phyloP scores from a whole-genome alignment of 2,888 invertebrate species.

The Eledona agricola region DNA sequence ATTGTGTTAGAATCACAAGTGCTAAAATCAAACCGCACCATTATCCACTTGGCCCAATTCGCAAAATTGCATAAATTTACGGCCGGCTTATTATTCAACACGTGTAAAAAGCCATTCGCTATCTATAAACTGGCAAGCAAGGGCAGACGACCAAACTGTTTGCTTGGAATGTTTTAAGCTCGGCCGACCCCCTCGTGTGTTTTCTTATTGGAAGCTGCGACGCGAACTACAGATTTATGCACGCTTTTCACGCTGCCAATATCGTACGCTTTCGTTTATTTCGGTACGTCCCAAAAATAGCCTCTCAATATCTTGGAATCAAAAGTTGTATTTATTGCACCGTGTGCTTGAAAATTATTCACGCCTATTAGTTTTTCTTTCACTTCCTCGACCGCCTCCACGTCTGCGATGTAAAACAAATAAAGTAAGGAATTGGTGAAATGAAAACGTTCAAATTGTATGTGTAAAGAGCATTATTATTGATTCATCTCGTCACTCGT shows the following conservation, averaged over 20 bases:
- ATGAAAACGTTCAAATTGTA: no score
- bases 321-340: no score
- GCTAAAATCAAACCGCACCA: slow-evolving; percentile 21
- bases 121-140: slow-evolving; percentile 17
- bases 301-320: no score
- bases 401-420: no score
- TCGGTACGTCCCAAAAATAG: no score
- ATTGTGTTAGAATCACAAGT: slow-evolving; percentile 7
- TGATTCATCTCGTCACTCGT: no score
- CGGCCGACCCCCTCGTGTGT: slow-evolving; percentile 7
- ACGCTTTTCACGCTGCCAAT: neutral
- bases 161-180: slow-evolving; percentile 15
- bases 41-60: slow-evolving; percentile 29
- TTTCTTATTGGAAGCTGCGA: neutral
- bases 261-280: slow-evolving; percentile 19
- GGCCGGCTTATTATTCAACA: slow-evolving; percentile 8
- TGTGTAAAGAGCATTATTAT: no score
- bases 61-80: slow-evolving; percentile 14
- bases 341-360: no score
- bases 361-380: no score
- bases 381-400: no score
- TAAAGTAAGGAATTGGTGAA: no score
- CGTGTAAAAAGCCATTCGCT: slow-evolving; percentile 15
- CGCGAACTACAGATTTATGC: slow-evolving; percentile 3
- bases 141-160: slow-evolving; percentile 18